Conservation (phyloP, 2,113 vertebrate species). For the Chaetops frenatus region DNA sequence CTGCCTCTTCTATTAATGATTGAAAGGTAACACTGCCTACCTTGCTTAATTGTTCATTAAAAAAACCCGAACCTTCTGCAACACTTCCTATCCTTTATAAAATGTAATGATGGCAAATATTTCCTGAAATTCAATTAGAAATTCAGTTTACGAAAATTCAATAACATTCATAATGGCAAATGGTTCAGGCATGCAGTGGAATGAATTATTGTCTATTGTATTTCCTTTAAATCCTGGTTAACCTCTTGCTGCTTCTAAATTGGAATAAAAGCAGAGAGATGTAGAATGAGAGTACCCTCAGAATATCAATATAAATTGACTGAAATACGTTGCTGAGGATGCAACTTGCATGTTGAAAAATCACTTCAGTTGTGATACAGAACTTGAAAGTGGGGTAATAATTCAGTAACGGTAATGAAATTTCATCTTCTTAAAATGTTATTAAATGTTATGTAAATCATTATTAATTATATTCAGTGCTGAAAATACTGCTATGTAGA, state of each 20-base stretch:
- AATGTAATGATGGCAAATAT: neutral
- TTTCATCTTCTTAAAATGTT: neutral
- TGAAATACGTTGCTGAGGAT: slow-evolving; percentile 10
- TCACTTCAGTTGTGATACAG: neutral
- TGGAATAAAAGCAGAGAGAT: slow-evolving; percentile 1
- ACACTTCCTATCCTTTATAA: neutral
- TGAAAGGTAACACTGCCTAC: neutral
- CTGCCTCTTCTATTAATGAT: neutral
- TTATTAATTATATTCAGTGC: neutral
- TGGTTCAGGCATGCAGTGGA: neutral
- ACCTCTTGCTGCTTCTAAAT: neutral
- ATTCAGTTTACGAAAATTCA: slow-evolving; percentile 3
- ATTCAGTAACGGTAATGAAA: neutral
- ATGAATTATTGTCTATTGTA: neutral
- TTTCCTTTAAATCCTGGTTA: slow-evolving; percentile 34
- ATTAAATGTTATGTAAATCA: slow-evolving; percentile 3
- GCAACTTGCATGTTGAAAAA: slow-evolving; percentile 1
- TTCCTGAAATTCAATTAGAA: slow-evolving; percentile 27
- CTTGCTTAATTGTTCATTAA: neutral
- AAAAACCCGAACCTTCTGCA: neutral
- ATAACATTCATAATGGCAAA: slow-evolving; percentile 4
- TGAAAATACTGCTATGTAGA: neutral
- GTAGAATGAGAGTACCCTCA: neutral
- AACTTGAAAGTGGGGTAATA: neutral
- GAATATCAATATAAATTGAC: slow-evolving; percentile 21